Conservation (phyloP, 2,888 invertebrate species). For the Pogonocherus hispidulus region DNA sequence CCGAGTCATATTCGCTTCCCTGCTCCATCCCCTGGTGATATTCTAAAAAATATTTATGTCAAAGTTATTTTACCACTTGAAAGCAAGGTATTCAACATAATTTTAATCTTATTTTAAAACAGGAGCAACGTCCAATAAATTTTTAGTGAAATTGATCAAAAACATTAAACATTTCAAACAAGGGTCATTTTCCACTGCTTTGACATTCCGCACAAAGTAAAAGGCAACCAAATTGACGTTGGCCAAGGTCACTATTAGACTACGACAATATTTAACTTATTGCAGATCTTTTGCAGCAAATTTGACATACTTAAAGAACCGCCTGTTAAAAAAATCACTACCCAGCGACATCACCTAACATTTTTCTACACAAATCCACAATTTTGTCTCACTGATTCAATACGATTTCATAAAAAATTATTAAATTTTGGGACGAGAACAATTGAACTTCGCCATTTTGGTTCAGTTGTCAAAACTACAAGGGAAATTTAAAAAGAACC, state of each 20-base stretch:
- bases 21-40: slow-evolving; percentile 87
- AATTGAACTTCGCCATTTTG: slow-evolving; percentile 62
- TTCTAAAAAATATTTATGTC: slow-evolving; percentile 72
- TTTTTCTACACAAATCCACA: slow-evolving; percentile 4
- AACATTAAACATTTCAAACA: slow-evolving; percentile 51
- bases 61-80: not conserved
- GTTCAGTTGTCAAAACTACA: slow-evolving; percentile 59
- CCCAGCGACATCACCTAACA: slow-evolving; percentile 6
- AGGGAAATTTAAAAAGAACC: slow-evolving; percentile 35
- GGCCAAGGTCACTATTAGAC: slow-evolving; percentile 67
- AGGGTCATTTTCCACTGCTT: slow-evolving; percentile 56
- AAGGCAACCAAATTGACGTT: slow-evolving; percentile 67
- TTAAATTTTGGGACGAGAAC: slow-evolving; percentile 42
- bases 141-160: slow-evolving; percentile 55
- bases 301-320: slow-evolving; percentile 49
- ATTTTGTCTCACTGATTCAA: not conserved
- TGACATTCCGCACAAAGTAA: slow-evolving; percentile 55
- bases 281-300: slow-evolving; percentile 58
- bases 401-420: slow-evolving; percentile 33
- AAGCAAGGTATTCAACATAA: slow-evolving; percentile 13
- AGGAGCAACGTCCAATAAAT: slow-evolving; percentile 27
- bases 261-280: slow-evolving; percentile 65
- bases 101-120: slow-evolving; percentile 9
- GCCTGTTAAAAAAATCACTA: slow-evolving; percentile 29
- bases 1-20: slow-evolving; percentile 86